Evolutionary conservation across 35 echinoderm and acorn worm genomes (phyloP).

Genomic region (Acanthaster planci): DNA sequence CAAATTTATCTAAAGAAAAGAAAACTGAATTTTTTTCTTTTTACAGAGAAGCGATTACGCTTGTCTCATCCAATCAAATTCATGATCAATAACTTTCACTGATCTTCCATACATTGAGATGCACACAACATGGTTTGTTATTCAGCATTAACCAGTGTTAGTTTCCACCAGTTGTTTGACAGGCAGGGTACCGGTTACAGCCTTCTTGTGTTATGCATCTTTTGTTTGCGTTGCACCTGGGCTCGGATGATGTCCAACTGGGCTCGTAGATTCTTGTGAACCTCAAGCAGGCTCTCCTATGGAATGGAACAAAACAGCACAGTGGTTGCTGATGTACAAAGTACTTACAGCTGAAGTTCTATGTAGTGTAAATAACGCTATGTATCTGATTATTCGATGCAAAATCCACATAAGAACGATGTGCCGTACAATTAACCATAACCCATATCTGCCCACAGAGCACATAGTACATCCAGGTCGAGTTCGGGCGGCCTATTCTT

Average conservation of each 20-base stretch:
- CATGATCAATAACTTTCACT: no score
- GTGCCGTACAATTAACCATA: not conserved
- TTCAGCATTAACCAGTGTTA: no score
- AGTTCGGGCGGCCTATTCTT: no score
- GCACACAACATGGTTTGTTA: no score
- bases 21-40: no score
- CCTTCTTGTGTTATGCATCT: not conserved
- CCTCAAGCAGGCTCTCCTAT: slow-evolving; percentile 47
- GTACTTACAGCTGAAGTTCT: not conserved
- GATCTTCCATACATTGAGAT: no score
- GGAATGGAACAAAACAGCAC: slow-evolving; percentile 1
- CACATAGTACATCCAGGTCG: no score
- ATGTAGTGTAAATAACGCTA: not conserved
- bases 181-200: not conserved
- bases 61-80: no score
- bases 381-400: not conserved
- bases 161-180: no score
- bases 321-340: not conserved
- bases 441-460: no score
- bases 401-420: not conserved
- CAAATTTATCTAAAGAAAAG: no score
- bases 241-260: slow-evolving; percentile 58
- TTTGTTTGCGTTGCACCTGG: slow-evolving; percentile 52
- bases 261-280: slow-evolving; percentile 49
- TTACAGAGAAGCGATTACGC: no score